Base-by-base conservation (phyloP, 2,888 invertebrate species). In the Mimachlamys varia region DNA sequence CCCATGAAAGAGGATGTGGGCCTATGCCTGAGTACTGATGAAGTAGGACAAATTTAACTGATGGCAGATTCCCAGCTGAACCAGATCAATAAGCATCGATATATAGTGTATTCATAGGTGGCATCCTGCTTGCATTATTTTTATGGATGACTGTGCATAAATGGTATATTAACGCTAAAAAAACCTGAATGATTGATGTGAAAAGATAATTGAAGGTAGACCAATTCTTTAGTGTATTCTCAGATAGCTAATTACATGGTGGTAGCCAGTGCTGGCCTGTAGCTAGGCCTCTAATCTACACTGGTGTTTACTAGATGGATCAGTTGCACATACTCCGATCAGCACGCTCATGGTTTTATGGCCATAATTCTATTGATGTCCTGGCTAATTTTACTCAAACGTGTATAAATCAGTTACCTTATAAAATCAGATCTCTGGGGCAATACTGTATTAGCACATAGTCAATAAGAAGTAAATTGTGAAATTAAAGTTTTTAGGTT, bases 21-120 rank as follows among this genome's bases (percentile, higher is more conserved):
- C 33, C 12, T 27, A 27, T 19, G 22, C 76, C 76, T 13, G 33
- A 76, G 76, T 76, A 76, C 76, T 33, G 62, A 62, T 62, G 62
- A 76, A 76, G 76, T 76, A 76, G 76, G 7, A 76, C 76, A 76
- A 76, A 76, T 76, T n/a, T 76, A 76, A 33, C 76, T 76, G 76
- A 76, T 76, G 76, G 33, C 33, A 33, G n/a, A n/a, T n/a, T 76
- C 76, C 33, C 76, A 76, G 76, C 76, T 76, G 27, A n/a, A n/a
- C 13, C 22, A 22, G 76, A 76, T 76, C 76, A 76, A 76, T 76
- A 76, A 62, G 13, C 76, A 15, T 33, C 13, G 76, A 76, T 33
- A 76, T 22, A 12, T 33, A 33, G 27, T 76, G 13, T 76, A 76
- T 33, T 22, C 76, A 76, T 33, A 27, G 22, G 10, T 33, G 33